Evolutionary conservation across 2,113 vertebrate species (phyloP), one percentile per base, ranked within the genome.

Genomic region (Tamias sibiricus): DNA sequence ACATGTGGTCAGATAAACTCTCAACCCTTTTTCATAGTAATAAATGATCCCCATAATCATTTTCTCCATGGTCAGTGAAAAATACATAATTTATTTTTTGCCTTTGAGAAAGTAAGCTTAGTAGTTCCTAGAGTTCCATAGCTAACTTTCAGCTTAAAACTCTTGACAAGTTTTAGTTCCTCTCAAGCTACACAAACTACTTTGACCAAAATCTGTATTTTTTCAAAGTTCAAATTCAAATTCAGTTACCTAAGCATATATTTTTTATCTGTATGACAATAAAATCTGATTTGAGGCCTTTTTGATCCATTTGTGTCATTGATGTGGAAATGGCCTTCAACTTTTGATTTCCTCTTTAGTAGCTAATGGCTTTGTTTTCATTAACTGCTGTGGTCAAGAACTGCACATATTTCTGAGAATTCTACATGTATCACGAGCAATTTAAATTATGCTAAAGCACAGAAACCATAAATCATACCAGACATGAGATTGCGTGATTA

Each of bases 361-460:
- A 87, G 24, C 42, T 90, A 93, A 81, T 82, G 89, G 16, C 85
- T 95, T 93, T 94, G 30, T 93, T 97, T 96, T 97, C 74, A 94
- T 93, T 96, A 95, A 91, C 49, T 96, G 12, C 62, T 91, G 79
- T 97, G 68, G 82, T 85, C 84, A 86, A 92, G 59, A 91, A 86
- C 47, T 91, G 28, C 59, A 87, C 13, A 82, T 76, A 91, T 95
- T 91, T 59, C 88, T 95, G 89, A 19, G 44, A 84, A 93, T 91
- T 96, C 82, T 95, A 35, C 68, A 83, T 94, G 52, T 11, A 89
- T 28, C 69, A 5, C 30, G 32, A 93, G 42, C 52, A 93, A 88
- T 75, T 81, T 79, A 88, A 95, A 95, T 94, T 97, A 86, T 35
- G 72, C 9, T 54, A 37, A 95, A 94, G 16, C 47, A 90, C 37